phyloP scores from a whole-genome alignment of 2,113 vertebrate species.

The Albula goreensis region DNA sequence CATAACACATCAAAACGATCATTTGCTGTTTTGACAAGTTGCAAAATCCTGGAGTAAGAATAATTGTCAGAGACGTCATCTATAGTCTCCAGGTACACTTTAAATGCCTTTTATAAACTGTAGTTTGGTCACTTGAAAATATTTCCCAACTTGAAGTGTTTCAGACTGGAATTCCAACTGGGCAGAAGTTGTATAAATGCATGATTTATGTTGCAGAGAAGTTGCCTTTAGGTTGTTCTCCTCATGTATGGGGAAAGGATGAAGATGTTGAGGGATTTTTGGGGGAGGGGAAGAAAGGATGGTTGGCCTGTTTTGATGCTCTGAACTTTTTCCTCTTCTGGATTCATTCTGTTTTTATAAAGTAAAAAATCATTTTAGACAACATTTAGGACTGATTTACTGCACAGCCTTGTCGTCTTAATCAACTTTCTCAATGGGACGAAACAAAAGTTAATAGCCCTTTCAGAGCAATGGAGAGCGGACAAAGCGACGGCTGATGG shows the following conservation, averaged over 20 bases:
- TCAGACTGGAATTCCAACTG: neutral
- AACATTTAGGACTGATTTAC: slow-evolving; percentile 93
- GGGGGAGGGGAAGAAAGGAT: slow-evolving; percentile 54
- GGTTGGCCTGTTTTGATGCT: slow-evolving; percentile 67
- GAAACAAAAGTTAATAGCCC: slow-evolving; percentile 86
- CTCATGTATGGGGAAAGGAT: neutral
- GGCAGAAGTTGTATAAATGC: neutral
- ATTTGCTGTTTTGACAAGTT: neutral
- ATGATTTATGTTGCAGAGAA: neutral
- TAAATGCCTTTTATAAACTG: neutral
- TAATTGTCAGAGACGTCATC: neutral
- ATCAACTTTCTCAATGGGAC: slow-evolving; percentile 93
- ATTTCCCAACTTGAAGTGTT: neutral
- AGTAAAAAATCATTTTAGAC: slow-evolving; percentile 74
- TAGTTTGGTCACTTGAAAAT: neutral
- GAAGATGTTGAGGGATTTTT: slow-evolving; percentile 38
- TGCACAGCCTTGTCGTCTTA: slow-evolving; percentile 79
- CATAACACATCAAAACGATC: neutral
- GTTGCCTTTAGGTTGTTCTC: neutral
- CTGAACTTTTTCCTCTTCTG: slow-evolving; percentile 66
- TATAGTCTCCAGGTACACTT: neutral
- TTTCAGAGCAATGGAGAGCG: slow-evolving; percentile 77
- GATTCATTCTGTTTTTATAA: slow-evolving; percentile 57
- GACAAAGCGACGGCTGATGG: slow-evolving; percentile 89
- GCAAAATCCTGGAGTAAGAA: neutral